Evolutionary conservation across 2,888 invertebrate genomes (phyloP), one percentile per base, ranked within the genome.

Genomic region (Trichopoda pennipes): DNA sequence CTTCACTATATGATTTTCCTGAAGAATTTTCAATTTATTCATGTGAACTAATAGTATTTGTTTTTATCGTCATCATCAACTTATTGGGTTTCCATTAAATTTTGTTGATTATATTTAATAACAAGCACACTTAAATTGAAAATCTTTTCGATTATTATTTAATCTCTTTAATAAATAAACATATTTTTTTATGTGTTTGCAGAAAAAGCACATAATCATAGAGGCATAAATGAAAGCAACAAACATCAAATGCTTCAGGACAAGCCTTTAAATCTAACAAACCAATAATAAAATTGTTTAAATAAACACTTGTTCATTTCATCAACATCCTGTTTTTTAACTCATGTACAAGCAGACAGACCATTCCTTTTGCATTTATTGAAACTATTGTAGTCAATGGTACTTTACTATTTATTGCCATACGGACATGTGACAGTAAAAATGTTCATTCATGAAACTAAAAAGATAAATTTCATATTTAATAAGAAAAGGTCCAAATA

Each of bases 41-140:
- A 19, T 32, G 9, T 44, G 10, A n/a, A 3, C n/a, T 49, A 32
- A 16, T 21, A 53, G 7, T 14, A 4, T 66, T 64, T 55, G 38
- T 16, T 21, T 17, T 53, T 28, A 53, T 14, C 44, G 14, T 56
- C 23, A 60, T 51, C 16, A 9, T n/a, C 63, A 56, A 44, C 32
- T 23, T 70, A 76, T 68, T 72, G 61, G 61, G 56, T 76, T 75
- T 82, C 44, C 79, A 72, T 68, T 72, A 56, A 72, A 68, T 47
- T 72, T 78, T 76, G 75, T 72, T 76, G 70, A 82, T 82, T 75
- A 35, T 79, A 72, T 78, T 81, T 63, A 78, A 83, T 83, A 83
- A 83, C 69, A 74, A 83, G 77, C 51, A 44, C 79, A 76, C 72
- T 79, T 82, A 60, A 83, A 83, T 80, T 78, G 83, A 83, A 83